These are phyloP conservation scores for Eclectus roratus DNA, from an alignment of 2,113 vertebrate species.

Conservation along the genomic window DNA sequence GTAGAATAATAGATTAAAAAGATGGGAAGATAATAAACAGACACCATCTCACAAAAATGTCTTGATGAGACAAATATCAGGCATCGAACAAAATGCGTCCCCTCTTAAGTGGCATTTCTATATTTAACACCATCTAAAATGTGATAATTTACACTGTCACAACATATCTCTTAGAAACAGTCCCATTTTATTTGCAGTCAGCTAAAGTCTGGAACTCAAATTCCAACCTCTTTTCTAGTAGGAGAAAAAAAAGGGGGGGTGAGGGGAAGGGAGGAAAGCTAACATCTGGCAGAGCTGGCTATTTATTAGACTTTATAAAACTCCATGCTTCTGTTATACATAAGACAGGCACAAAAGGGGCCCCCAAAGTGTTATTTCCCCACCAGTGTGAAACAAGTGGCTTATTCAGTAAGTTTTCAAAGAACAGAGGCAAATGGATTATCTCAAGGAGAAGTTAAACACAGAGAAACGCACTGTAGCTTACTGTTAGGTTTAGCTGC, in stretches of 20 bases:
- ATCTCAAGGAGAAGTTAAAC: constrained; percentile 64
- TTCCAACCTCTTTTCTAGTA: constrained; percentile 31
- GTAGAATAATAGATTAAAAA: neutral
- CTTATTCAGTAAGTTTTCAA: constrained; percentile 75
- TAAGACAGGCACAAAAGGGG: constrained; percentile 65
- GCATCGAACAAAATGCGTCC: neutral
- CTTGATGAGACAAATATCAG: constrained; percentile 41
- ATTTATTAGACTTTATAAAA: constrained; percentile 69
- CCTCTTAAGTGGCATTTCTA: constrained; percentile 47
- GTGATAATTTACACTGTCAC: constrained; percentile 56
- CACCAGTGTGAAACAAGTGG: constrained; percentile 68
- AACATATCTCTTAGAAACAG: constrained; percentile 51
- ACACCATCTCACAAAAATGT: neutral
- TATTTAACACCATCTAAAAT: constrained; percentile 41
- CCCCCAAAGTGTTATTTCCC: constrained; percentile 70
- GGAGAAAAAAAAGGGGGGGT: neutral
- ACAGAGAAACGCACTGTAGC: constrained; percentile 50
- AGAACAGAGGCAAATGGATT: constrained; percentile 71
- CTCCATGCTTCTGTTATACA: constrained; percentile 58
- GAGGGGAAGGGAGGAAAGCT: neutral
- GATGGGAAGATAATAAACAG: constrained; percentile 36
- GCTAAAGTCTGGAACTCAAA: constrained; percentile 11
- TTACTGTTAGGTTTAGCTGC: constrained; percentile 60
- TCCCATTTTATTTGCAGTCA: constrained; percentile 42
- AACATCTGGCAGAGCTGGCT: constrained; percentile 64